These are phyloP conservation scores for Ceyx cyanopectus DNA, from an alignment of 2,113 vertebrate species.

Conservation along the genomic window DNA sequence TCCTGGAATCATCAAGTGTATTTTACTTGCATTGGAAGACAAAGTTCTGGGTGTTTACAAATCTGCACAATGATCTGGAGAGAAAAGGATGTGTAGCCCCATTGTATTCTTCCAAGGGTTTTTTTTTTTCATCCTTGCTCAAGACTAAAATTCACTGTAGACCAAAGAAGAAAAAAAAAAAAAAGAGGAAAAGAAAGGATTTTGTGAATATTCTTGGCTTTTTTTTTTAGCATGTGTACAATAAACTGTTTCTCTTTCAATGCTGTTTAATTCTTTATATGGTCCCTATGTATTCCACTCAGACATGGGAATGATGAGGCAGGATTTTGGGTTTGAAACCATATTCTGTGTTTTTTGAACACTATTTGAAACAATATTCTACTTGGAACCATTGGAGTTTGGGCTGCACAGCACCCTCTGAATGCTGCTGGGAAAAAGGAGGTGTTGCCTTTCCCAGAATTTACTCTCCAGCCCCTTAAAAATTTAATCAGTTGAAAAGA, in stretches of 20 bases:
- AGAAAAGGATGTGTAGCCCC: slow-evolving; percentile 20
- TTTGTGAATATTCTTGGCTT: neutral
- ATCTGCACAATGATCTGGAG: slow-evolving; percentile 28
- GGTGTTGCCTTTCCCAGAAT: slow-evolving; percentile 20
- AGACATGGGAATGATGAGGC: neutral
- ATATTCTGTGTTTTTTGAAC: too few species aligned
- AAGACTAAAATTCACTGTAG: neutral
- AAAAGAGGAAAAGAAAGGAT: too few species aligned
- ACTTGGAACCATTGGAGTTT: neutral
- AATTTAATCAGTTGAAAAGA: slow-evolving; percentile 65
- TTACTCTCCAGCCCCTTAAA: slow-evolving; percentile 52
- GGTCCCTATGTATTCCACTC: neutral
- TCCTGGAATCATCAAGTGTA: neutral
- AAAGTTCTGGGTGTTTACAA: slow-evolving; percentile 33
- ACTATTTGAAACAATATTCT: neutral
- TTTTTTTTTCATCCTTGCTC: slow-evolving; percentile 13
- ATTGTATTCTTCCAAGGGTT: slow-evolving; percentile 5
- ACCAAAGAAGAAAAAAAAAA: neutral
- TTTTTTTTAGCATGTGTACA: neutral
- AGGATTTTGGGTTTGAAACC: neutral
- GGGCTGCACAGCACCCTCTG: neutral
- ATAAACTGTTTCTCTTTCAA: neutral
- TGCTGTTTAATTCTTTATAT: neutral
- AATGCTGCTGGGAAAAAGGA: slow-evolving; percentile 3
- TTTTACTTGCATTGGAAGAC: slow-evolving; percentile 29